Evolutionary conservation across 1,140 invertebrate species (phyloP).

Genomic region (Zaprionus tsacasi): DNA sequence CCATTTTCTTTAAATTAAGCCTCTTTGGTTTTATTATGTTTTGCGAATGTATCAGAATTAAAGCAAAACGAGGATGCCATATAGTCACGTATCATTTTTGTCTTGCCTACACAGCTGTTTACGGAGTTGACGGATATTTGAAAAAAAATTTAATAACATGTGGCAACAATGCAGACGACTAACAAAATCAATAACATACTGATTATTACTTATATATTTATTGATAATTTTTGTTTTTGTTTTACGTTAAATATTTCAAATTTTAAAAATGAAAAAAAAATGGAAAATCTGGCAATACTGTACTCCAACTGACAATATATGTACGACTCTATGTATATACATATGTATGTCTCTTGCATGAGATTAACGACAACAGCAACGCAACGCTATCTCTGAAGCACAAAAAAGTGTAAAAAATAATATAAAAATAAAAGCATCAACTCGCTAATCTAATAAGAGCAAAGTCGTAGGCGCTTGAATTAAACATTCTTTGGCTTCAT

Average conservation of each 20-base stretch:
- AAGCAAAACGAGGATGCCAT: conserved; percentile 16
- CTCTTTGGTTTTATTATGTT: conserved; percentile 3
- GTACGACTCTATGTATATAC: conserved; percentile 4
- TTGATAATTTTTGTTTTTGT: not conserved
- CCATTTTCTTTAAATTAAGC: conserved; percentile 40
- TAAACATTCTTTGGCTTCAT: not conserved
- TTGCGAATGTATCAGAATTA: not conserved
- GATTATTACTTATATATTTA: too few species aligned
- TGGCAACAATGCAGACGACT: not conserved
- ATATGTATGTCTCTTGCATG: not conserved
- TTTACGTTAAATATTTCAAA: not conserved
- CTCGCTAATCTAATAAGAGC: conserved; percentile 24
- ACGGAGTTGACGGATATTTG: not conserved
- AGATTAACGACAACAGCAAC: conserved; percentile 17
- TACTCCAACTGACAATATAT: conserved; percentile 10
- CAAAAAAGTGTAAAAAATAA: conserved; percentile 30
- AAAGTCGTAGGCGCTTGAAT: not conserved
- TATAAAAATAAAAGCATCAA: not conserved
- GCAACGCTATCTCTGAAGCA: not conserved
- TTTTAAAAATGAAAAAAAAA: conserved; percentile 10
- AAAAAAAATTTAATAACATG: not conserved
- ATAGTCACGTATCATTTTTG: not conserved
- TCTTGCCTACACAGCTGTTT: conserved; percentile 5
- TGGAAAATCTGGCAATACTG: conserved; percentile 22
- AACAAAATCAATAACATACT: too few species aligned